Conservation (phyloP, 2,888 invertebrate genomes). For the Patella depressa region DNA sequence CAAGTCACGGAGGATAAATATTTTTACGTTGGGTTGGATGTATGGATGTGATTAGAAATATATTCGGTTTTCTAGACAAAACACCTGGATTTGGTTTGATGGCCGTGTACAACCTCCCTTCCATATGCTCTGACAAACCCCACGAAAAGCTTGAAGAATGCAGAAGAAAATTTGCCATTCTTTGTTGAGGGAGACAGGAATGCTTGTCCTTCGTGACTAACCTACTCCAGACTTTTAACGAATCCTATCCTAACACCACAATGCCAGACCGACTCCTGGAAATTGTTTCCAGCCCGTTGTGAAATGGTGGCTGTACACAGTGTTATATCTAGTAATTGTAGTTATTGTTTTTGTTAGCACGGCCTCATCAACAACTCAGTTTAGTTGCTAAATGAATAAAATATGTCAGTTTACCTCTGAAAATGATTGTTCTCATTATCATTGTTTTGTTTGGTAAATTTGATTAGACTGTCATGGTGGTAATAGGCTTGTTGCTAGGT, state of each 20-base stretch:
- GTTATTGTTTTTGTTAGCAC: constrained; percentile 3
- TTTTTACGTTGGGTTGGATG: background rate
- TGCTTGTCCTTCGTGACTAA: background rate
- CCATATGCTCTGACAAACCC: background rate
- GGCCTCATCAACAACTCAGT: background rate
- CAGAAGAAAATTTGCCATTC: background rate
- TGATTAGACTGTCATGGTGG: no score
- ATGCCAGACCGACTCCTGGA: background rate
- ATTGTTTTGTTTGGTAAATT: no score
- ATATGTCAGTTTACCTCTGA: no score
- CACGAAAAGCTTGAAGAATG: background rate
- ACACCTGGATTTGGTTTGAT: constrained; percentile 1
- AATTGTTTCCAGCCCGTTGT: background rate
- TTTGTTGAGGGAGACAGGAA: constrained; percentile 1
- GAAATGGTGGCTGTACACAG: background rate
- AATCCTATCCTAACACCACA: no score
- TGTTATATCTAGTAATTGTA: background rate
- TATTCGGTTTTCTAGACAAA: background rate
- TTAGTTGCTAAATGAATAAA: no score
- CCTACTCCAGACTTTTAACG: no score
- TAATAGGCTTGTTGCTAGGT: no score
- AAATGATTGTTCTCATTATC: no score
- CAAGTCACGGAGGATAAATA: background rate
- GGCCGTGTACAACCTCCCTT: background rate
- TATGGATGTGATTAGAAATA: background rate